phyloP scores from a whole-genome alignment of 2,888 invertebrate genomes.

The Nephrotoma flavescens region DNA sequence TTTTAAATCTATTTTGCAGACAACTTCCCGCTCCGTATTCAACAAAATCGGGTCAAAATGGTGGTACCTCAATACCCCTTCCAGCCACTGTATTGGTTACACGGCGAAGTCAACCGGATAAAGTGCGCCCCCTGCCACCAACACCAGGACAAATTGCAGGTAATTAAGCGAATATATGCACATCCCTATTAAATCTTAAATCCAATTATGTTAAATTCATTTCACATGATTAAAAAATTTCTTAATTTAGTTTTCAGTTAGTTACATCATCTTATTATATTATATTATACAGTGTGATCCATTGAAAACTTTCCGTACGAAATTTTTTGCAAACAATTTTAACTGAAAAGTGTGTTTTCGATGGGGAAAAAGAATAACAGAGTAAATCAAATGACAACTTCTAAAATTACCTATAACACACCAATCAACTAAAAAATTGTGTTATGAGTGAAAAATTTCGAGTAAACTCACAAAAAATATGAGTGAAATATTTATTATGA shows the following conservation, averaged over 20 bases:
- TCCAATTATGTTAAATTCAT: neutral
- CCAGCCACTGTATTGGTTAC: slow-evolving; percentile 65
- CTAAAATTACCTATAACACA: too few species aligned
- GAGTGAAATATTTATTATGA: too few species aligned
- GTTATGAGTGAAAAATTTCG: too few species aligned
- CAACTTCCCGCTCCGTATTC: slow-evolving; percentile 50
- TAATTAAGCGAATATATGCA: slow-evolving; percentile 13
- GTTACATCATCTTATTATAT: neutral
- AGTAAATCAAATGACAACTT: too few species aligned
- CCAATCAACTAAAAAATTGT: too few species aligned
- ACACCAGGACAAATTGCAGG: slow-evolving; percentile 41
- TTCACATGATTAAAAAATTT: neutral
- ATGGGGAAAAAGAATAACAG: too few species aligned
- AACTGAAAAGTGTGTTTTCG: too few species aligned
- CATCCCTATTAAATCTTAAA: neutral
- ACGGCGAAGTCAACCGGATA: slow-evolving; percentile 64
- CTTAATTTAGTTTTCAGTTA: neutral
- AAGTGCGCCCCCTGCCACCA: slow-evolving; percentile 57
- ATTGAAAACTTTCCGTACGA: too few species aligned
- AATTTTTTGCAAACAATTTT: too few species aligned
- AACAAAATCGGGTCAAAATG: slow-evolving; percentile 35
- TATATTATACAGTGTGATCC: neutral
- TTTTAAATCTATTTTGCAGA: slow-evolving; percentile 33
- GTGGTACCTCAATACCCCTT: slow-evolving; percentile 61
- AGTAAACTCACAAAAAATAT: too few species aligned